A percentile compares a stretch with the other conserved stretches of the same genome.
Conservation (phyloP, 2,113 vertebrate genomes). For the Labeo catla region DNA sequence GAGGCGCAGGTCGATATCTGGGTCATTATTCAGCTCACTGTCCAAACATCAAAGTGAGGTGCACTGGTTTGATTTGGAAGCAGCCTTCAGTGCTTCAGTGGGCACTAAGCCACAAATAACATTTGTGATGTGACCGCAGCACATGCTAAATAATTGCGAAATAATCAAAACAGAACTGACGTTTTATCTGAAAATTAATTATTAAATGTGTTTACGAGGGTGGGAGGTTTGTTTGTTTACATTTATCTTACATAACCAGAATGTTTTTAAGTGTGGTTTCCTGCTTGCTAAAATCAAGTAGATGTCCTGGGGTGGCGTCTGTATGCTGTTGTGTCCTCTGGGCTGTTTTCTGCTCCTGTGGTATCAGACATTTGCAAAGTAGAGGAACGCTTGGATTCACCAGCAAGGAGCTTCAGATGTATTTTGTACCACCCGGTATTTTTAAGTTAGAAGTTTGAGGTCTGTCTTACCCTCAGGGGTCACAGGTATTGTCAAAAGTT, state of each 20-base stretch:
- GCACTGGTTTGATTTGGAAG: background rate
- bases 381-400: background rate
- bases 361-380: background rate
- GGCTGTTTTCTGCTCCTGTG: background rate
- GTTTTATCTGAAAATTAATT: background rate
- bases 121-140: background rate
- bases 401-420: background rate
- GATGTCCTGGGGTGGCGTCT: background rate
- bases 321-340: background rate
- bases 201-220: background rate
- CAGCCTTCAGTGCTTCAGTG: background rate
- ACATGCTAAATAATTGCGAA: background rate
- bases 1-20: slow-evolving; percentile 21
- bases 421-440: background rate
- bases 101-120: background rate
- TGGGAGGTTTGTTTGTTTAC: background rate
- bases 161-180: background rate
- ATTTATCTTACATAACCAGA: slow-evolving; percentile 1
- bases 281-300: background rate
- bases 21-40: background rate
- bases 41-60: background rate
- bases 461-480: background rate
- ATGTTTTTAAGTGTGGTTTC: background rate
- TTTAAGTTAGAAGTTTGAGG: background rate
- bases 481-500: background rate